Conservation (phyloP, 2,888 invertebrate genomes). For the Crossocerus cetratus region DNA sequence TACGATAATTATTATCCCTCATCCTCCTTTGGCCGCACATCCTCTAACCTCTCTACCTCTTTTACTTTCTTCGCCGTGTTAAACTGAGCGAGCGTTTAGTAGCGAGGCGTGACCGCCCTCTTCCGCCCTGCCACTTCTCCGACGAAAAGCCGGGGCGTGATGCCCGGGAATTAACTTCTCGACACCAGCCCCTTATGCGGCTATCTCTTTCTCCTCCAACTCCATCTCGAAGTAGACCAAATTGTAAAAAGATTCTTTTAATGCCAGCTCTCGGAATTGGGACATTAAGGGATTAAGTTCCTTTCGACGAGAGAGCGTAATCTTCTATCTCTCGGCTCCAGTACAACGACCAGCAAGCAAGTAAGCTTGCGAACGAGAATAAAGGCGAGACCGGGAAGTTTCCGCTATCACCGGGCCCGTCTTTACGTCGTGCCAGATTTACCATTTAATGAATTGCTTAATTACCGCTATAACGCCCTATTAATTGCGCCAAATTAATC, state of each 20-base stretch:
- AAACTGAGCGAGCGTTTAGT: slow-evolving; percentile 9
- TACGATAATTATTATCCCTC: slow-evolving; percentile 49
- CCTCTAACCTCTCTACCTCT: background rate
- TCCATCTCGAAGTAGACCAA: too few relatives aligned
- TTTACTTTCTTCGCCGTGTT: background rate
- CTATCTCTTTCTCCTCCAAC: too few relatives aligned
- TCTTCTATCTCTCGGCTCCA: too few relatives aligned
- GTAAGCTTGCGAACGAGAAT: background rate
- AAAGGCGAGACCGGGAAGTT: too few relatives aligned
- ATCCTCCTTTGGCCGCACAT: background rate
- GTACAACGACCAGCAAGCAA: background rate
- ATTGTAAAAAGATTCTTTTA: too few relatives aligned
- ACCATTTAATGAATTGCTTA: background rate
- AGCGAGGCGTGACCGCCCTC: background rate
- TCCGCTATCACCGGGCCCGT: too few relatives aligned
- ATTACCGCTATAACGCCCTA: background rate
- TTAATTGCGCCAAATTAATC: slow-evolving; percentile 21
- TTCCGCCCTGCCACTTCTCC: background rate
- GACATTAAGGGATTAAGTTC: too few relatives aligned
- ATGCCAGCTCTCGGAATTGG: too few relatives aligned
- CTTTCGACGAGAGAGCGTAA: too few relatives aligned
- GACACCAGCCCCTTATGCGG: too few relatives aligned
- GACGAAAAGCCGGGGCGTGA: too few relatives aligned
- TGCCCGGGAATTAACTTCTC: too few relatives aligned
- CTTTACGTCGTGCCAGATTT: background rate